These are phyloP conservation scores for Dreissena polymorpha DNA, from an alignment of 1,140 invertebrate genomes.

Conservation along the genomic window DNA sequence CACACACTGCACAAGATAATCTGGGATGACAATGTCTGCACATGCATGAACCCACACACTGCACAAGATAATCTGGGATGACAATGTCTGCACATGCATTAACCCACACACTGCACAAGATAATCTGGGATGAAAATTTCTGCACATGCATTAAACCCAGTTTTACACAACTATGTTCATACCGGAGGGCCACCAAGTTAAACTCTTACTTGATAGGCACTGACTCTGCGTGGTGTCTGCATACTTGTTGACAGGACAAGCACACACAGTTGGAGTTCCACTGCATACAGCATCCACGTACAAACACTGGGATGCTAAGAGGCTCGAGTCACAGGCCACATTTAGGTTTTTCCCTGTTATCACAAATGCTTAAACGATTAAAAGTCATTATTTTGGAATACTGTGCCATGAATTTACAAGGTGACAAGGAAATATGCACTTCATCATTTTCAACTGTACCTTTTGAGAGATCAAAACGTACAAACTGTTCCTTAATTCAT, in stretches of 20 bases:
- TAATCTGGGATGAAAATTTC: neutral
- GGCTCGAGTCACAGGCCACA: no score
- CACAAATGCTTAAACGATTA: no score
- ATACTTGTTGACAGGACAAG: neutral
- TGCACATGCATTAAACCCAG: neutral
- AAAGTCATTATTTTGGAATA: no score
- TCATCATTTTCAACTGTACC: no score
- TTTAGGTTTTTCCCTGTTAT: no score
- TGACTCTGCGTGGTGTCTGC: neutral
- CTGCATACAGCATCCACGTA: neutral
- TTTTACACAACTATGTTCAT: neutral
- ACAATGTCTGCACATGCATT: neutral
- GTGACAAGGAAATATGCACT: no score
- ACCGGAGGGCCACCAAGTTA: neutral
- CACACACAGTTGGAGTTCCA: conserved; percentile 3
- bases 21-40: neutral
- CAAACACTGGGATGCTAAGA: neutral
- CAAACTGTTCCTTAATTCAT: no score
- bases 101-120: neutral
- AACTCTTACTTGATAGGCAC: conserved; percentile 8
- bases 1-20: neutral
- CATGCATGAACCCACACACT: neutral
- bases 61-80: neutral
- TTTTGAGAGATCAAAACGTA: no score
- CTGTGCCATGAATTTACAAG: no score